phyloP scores from a whole-genome alignment of 1,140 invertebrate genomes.

The Achroia grisella region DNA sequence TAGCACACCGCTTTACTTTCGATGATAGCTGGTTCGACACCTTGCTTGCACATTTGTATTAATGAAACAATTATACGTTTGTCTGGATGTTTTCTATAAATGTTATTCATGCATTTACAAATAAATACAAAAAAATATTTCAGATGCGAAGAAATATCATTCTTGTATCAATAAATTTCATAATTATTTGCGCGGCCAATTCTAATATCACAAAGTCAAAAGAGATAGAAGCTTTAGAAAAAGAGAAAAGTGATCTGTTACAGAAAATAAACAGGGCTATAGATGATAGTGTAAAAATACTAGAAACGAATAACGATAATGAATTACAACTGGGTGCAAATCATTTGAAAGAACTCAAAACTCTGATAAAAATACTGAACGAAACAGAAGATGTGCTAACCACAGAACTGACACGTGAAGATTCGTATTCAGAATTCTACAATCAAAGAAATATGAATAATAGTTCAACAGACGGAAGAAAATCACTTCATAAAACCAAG shows the following conservation, averaged over 20 bases:
- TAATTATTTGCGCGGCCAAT: no score
- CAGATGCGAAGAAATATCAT: no score
- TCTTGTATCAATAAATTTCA: no score
- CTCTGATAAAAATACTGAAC: slow-evolving; percentile 23
- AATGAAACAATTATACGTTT: no score
- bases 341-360: slow-evolving; percentile 29
- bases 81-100: no score
- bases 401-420: background rate
- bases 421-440: background rate
- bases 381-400: slow-evolving; percentile 4
- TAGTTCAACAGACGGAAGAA: background rate
- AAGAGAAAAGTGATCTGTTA: slow-evolving; percentile 26
- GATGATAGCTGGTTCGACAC: no score
- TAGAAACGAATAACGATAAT: slow-evolving; percentile 27
- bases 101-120: no score
- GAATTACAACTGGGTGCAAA: slow-evolving; percentile 23
- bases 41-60: no score
- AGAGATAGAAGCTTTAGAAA: slow-evolving; percentile 16
- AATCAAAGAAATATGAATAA: background rate
- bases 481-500: background rate
- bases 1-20: no score
- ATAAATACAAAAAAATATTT: no score
- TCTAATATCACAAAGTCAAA: no score
- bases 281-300: slow-evolving; percentile 27
- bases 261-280: slow-evolving; percentile 38